These are phyloP conservation scores for Malthinus seriepunctatus DNA, from an alignment of 2,888 invertebrate species.

Conservation along the genomic window DNA sequence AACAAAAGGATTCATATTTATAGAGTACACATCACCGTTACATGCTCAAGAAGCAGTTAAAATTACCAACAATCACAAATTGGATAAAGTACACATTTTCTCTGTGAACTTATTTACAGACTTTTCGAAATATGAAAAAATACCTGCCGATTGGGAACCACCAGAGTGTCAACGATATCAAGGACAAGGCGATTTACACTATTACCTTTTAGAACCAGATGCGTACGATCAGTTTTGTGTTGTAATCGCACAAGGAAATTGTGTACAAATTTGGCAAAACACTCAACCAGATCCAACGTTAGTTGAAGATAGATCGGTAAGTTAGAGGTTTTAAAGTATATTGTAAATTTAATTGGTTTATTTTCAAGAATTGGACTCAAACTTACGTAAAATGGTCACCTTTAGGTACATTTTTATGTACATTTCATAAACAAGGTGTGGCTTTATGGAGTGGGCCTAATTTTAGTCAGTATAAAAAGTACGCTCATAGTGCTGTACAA, in stretches of 20 bases:
- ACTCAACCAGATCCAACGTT: constrained; percentile 82
- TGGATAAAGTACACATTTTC: constrained; percentile 96
- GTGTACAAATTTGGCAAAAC: constrained; percentile 85
- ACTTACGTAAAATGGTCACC: constrained; percentile 98
- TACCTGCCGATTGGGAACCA: constrained; percentile 91
- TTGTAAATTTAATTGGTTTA: constrained; percentile 4
- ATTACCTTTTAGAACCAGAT: constrained; percentile 91
- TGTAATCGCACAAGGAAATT: constrained; percentile 76
- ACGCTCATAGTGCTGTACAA: constrained; percentile 87
- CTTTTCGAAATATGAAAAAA: constrained; percentile 90
- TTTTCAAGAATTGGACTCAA: constrained; percentile 86
- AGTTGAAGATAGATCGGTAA: constrained; percentile 80
- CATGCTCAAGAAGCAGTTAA: constrained; percentile 90
- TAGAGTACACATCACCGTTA: constrained; percentile 84
- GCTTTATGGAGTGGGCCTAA: constrained; percentile 97
- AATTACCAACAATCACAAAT: constrained; percentile 86
- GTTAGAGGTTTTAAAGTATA: background rate
- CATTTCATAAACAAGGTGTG: constrained; percentile 94
- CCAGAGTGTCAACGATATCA: constrained; percentile 88
- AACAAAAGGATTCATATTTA: constrained; percentile 92
- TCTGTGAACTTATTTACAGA: constrained; percentile 93
- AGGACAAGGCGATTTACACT: constrained; percentile 90
- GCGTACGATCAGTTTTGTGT: constrained; percentile 96
- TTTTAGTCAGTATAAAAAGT: constrained; percentile 90
- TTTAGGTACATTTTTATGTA: constrained; percentile 92